Conservation (phyloP, 2,888 invertebrate species). For the Agrotis puta region DNA sequence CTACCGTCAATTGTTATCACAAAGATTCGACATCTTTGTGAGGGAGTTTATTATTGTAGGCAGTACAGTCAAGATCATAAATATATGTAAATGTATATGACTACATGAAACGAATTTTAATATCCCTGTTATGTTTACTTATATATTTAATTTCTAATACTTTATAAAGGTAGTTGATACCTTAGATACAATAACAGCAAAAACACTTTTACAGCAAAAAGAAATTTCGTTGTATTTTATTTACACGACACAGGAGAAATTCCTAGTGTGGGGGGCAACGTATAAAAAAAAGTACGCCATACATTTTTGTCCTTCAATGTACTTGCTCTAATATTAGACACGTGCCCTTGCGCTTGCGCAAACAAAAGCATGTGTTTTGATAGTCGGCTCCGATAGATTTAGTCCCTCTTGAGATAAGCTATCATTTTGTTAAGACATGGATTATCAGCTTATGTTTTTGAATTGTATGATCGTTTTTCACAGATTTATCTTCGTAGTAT, state of each 20-base stretch:
- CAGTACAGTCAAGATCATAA: neutral
- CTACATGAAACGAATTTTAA: neutral
- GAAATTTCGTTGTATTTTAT: neutral
- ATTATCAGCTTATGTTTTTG: slow-evolving; percentile 35
- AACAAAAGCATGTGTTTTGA: slow-evolving; percentile 21
- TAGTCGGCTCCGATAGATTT: slow-evolving; percentile 24
- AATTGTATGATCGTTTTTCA: slow-evolving; percentile 14
- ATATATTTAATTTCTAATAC: too few relatives aligned
- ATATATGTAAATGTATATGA: neutral
- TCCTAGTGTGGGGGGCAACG: too few relatives aligned
- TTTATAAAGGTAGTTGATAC: too few relatives aligned
- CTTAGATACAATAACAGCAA: too few relatives aligned
- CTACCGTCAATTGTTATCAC: slow-evolving; percentile 41
- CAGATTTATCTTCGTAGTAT: neutral
- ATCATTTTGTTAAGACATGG: slow-evolving; percentile 35
- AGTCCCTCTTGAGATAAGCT: slow-evolving; percentile 44
- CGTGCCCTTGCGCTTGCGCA: slow-evolving; percentile 25
- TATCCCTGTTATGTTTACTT: neutral
- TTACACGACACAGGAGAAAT: too few relatives aligned
- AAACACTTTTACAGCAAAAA: too few relatives aligned
- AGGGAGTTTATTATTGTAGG: slow-evolving; percentile 26
- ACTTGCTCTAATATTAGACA: neutral
- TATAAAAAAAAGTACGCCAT: too few relatives aligned
- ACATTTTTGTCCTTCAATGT: neutral
- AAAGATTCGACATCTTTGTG: slow-evolving; percentile 10